Base-by-base conservation (phyloP, 2,888 invertebrate species). In the Hydrotaea cyrtoneurina region DNA sequence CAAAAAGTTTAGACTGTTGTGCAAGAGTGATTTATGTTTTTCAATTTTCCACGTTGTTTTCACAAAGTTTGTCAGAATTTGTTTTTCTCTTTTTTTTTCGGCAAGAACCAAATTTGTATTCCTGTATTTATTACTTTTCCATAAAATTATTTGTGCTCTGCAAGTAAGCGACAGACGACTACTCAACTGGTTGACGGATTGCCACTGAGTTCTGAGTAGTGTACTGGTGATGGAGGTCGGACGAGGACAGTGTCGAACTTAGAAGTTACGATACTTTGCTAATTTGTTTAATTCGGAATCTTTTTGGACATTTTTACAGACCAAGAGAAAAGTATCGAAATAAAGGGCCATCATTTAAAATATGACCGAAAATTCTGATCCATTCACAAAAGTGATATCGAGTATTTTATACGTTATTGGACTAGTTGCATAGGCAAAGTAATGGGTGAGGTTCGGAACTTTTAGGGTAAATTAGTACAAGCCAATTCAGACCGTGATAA, bases 21-120 rank as follows among this genome's bases (percentile, higher is more conserved):
- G 86, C 90, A 86, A 89, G 89, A 91, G 90, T 90, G 90, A 90
- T 90, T 91, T 90, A 90, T 90, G 90, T 87, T 89, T 31, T 89
- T 89, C 86, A 89, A 90, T 90, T 90, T 90, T 89, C 86, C 87
- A 88, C 87, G 86, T 83, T 85, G 79, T 83, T 82, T 77, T 85
- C 69, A 0, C 8, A 62, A 81, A 83, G 77, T 77, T 77, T 85
- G 59, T n/a, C 82, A 26, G n/a, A n/a, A n/a, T n/a, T n/a, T n/a
- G n/a, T n/a, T n/a, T n/a, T n/a, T 19, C 57, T 53, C 26, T 50
- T 77, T 53, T 64, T 36, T 21, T 31, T n/a, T 5, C 19, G 8
- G n/a, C 69, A 69, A 46, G 46, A 69, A 46, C 46, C 11, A 39
- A 43, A n/a, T 50, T 15, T n/a, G n/a, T n/a, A 50, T 64, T 78